Percentiles rank a stretch among this genome's conserved stretches.
These are phyloP conservation scores for Drosophila kikkawai DNA, from an alignment of 1,140 invertebrate species.

Conservation along the genomic window DNA sequence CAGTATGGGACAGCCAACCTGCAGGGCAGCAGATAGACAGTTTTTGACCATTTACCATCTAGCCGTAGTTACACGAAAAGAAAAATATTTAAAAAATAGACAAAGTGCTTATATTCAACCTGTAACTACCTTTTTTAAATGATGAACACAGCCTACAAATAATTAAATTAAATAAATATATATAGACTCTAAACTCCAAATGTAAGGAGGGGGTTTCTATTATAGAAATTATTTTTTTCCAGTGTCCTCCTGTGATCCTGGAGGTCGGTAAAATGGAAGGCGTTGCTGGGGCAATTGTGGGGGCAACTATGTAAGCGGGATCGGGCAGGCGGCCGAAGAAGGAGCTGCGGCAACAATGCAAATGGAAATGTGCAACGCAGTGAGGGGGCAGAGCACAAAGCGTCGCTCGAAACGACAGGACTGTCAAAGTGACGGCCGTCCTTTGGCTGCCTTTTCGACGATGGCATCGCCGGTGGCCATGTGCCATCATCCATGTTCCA, in stretches of 20 bases:
- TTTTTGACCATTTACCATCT: slow-evolving; percentile 24
- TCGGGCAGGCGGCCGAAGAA: background rate
- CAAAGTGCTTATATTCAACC: background rate
- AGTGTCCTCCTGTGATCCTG: background rate
- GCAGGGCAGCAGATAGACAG: slow-evolving; percentile 38
- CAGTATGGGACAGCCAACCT: slow-evolving; percentile 32
- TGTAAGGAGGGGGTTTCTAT: too few species aligned
- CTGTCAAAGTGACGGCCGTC: slow-evolving; percentile 69
- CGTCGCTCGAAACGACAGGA: slow-evolving; percentile 64
- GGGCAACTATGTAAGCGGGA: slow-evolving; percentile 16
- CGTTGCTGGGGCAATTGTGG: background rate
- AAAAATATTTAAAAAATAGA: background rate
- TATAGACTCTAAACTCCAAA: background rate
- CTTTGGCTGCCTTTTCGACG: slow-evolving; percentile 40
- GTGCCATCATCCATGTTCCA: background rate
- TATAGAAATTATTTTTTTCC: background rate
- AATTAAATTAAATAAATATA: background rate
- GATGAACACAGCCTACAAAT: background rate
- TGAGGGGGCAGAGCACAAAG: slow-evolving; percentile 35
- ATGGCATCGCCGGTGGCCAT: slow-evolving; percentile 24
- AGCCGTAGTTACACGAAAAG: background rate
- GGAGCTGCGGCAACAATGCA: slow-evolving; percentile 55
- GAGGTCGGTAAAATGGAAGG: background rate
- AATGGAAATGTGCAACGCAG: slow-evolving; percentile 66
- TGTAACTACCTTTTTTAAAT: too few species aligned